Percentiles rank a stretch among this genome's conserved stretches.
These are phyloP conservation scores for Planiliza haematocheilus DNA, from an alignment of 2,113 vertebrate genomes.

Conservation along the genomic window DNA sequence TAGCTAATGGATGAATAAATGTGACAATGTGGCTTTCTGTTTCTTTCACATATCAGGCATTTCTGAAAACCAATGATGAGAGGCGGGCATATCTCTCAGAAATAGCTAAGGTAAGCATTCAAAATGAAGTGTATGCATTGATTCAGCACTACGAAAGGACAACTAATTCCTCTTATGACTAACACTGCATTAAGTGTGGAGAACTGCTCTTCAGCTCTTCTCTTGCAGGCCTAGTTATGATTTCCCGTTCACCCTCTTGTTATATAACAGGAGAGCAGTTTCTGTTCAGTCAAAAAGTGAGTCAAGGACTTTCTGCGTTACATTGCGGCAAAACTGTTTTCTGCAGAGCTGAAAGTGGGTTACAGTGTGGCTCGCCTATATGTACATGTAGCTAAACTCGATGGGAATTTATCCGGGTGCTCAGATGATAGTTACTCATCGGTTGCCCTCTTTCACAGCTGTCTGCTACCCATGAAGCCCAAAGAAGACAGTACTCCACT, in stretches of 20 bases:
- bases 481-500: constrained; percentile 62
- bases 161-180: not conserved
- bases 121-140: not conserved
- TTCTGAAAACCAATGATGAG: constrained; percentile 88
- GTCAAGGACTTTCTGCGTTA: constrained; percentile 49
- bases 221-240: constrained; percentile 24
- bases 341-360: constrained; percentile 15
- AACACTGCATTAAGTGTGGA: not conserved
- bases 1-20: not conserved
- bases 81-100: constrained; percentile 83
- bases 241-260: constrained; percentile 45
- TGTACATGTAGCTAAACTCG: not conserved
- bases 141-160: not conserved
- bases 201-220: constrained; percentile 2
- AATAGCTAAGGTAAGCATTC: constrained; percentile 85
- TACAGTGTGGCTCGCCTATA: not conserved
- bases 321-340: constrained; percentile 20
- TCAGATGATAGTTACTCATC: not conserved
- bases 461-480: constrained; percentile 69
- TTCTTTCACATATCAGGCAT: constrained; percentile 79
- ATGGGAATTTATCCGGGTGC: no score
- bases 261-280: constrained; percentile 40
- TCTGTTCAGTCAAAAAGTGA: constrained; percentile 21
- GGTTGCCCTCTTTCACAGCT: constrained; percentile 53
- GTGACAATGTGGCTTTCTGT: constrained; percentile 24